Evolutionary conservation across 2,113 vertebrate genomes (phyloP), one percentile per base, ranked within the genome.

Genomic region (Ammodytes marinus): DNA sequence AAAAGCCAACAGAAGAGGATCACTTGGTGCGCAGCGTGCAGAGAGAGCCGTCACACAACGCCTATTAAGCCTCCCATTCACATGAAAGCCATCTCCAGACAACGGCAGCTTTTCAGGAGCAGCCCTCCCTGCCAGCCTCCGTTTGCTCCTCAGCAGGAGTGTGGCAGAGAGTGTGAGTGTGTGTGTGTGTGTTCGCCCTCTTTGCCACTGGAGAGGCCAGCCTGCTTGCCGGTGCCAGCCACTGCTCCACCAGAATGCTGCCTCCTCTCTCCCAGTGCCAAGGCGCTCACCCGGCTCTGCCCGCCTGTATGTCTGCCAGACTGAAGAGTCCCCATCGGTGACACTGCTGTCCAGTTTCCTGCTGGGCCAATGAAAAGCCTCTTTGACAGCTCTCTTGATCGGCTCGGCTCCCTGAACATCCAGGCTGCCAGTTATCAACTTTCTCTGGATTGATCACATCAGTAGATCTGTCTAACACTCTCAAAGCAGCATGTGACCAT

Each of bases 341-440:
- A 84, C 66, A 43, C 86, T 80, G 88, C 82, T 82, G 88, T 84
- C 87, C 86, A 71, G 76, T 87, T 78, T 85, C 92, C 89, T 54
- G 86, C 86, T 15, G 88, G 69, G 89, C 81, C 70, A 13, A 60
- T 93, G 92, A 93, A 93, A 93, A 91, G 90, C 77, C 47, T 69
- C 84, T 91, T 91, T 93, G 93, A 94, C 91, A 92, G 92, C 90
- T 93, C 88, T 92, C 82, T 93, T 91, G 87, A 93, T 92, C 77
- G 82, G 75, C 87, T 71, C 45, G 2, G 15, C 76, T 88, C 81
- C 88, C 45, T 14, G 14, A 52, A 71, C 50, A n/a, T 68, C 67
- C 57, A 14, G 71, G 80, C 84, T 91, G 82, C 82, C 78, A 77
- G 17, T 78, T 73, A 87, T 87, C 74, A 77, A 47, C 83, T 66